Evolutionary conservation across 2,797 vertebrate species (phyloP), one percentile per base, ranked within the genome.

Genomic region (Macroramphosus scolopax): DNA sequence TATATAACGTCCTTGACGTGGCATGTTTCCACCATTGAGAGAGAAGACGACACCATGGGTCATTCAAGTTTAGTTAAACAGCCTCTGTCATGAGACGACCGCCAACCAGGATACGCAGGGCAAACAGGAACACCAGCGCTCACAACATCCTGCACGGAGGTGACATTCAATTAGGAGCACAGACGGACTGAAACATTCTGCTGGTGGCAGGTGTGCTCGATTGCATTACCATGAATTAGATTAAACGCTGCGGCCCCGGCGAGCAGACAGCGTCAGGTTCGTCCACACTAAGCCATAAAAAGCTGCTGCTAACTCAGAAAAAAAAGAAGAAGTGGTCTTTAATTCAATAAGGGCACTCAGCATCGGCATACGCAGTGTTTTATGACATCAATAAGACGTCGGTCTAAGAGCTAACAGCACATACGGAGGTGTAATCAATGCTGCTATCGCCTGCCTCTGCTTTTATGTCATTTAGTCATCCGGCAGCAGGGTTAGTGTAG

Each of bases 191-290:
- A 28, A 49, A 38, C 52, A 36, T 43, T 58, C 46, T 62, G 40
- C 2, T 42, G 37, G 26, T 53, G 32, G 51, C 20, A 51, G 46
- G 14, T 33, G 57, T 68, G 31, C 41, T 54, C 17, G 35, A 75
- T 53, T 26, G 30, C 64, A 73, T 81, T 73, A 75, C 15, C 24
- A 26, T 46, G 18, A 73, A 78, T 72, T 29, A 31, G 54, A 74
- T 75, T 60, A 56, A 61, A 63, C 35, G 49, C 24, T 33, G 31
- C 30, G 47, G 63, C 65, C 53, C 40, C 55, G 45, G n/a, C 59
- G 45, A 70, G 57, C 48, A 6, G 8, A 17, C 18, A 24, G 52
- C 15, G 44, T 62, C 36, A 20, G 63, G 52, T 68, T 75, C n/a
- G n/a, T n/a, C n/a, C n/a, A n/a, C n/a, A n/a, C n/a, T n/a, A n/a